Evolutionary conservation across 2,888 invertebrate genomes (phyloP).

Genomic region (Eustalomyia histrio): DNA sequence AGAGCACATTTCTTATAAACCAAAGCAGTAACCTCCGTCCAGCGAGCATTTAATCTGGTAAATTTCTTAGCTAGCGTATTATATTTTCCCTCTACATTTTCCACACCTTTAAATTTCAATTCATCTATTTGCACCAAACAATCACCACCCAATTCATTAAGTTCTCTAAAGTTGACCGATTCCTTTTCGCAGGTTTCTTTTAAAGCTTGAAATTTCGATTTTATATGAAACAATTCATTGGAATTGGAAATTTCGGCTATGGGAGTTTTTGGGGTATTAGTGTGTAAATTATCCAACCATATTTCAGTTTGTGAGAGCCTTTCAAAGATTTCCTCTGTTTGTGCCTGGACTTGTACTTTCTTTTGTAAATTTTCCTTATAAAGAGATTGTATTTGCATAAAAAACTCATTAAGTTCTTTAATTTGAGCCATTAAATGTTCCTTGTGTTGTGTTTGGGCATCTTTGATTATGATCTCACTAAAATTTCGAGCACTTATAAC

Average conservation of each 20-base stretch:
- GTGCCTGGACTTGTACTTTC: conserved; percentile 72
- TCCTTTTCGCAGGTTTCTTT: conserved; percentile 87
- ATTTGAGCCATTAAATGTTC: conserved; percentile 73
- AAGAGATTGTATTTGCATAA: conserved; percentile 73
- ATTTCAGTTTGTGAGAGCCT: conserved; percentile 78
- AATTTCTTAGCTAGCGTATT: conserved; percentile 84
- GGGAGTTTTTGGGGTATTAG: conserved; percentile 82
- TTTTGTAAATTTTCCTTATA: conserved; percentile 73
- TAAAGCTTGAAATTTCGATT: conserved; percentile 85
- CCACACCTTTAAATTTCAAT: conserved; percentile 69
- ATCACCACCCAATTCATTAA: conserved; percentile 86
- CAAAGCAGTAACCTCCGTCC: conserved; percentile 85
- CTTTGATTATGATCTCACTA: conserved; percentile 78
- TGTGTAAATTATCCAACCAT: conserved; percentile 84
- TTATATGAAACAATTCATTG: conserved; percentile 86
- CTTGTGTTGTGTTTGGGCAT: conserved; percentile 74
- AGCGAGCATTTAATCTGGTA: conserved; percentile 85
- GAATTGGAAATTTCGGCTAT: conserved; percentile 83
- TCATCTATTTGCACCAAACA: conserved; percentile 82
- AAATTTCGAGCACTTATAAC: conserved; percentile 79
- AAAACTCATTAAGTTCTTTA: conserved; percentile 74
- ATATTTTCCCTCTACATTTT: conserved; percentile 78
- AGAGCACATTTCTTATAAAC: conserved; percentile 85
- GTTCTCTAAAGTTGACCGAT: conserved; percentile 84
- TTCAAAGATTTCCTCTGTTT: conserved; percentile 75